Conservation (phyloP, 2,888 invertebrate species). For the Thalpophila matura region DNA sequence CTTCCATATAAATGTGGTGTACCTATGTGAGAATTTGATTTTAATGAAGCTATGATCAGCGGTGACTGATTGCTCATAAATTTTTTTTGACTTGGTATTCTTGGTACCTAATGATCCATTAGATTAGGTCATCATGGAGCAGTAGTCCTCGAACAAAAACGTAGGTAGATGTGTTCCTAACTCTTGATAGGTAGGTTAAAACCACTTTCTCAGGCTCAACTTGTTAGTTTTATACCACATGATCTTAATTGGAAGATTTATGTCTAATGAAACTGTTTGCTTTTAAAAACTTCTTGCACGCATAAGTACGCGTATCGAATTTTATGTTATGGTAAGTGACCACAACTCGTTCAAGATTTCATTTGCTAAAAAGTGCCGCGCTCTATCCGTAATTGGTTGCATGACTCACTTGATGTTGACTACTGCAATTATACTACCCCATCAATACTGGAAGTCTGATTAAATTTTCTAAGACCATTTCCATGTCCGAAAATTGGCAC, state of each 20-base stretch:
- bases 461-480: constrained; percentile 20
- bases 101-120: no score
- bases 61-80: no score
- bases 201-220: constrained; percentile 3
- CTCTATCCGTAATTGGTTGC: constrained; percentile 44
- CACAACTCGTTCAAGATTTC: constrained; percentile 60
- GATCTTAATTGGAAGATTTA: constrained; percentile 35
- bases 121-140: background rate
- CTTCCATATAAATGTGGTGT: no score
- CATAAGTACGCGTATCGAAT: constrained; percentile 68
- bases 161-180: background rate
- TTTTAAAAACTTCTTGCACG: constrained; percentile 63
- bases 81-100: no score
- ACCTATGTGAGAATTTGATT: no score
- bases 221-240: constrained; percentile 5
- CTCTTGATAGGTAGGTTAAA: background rate
- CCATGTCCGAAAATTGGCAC: constrained; percentile 5
- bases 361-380: constrained; percentile 50
- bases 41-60: no score
- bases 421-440: constrained; percentile 22
- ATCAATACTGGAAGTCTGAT: constrained; percentile 17
- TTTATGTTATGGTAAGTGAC: constrained; percentile 63
- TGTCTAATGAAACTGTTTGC: constrained; percentile 54
- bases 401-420: constrained; percentile 41
- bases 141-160: background rate